Base-by-base conservation (phyloP, 2,888 invertebrate genomes). In the Leptodirus hochenwartii region DNA sequence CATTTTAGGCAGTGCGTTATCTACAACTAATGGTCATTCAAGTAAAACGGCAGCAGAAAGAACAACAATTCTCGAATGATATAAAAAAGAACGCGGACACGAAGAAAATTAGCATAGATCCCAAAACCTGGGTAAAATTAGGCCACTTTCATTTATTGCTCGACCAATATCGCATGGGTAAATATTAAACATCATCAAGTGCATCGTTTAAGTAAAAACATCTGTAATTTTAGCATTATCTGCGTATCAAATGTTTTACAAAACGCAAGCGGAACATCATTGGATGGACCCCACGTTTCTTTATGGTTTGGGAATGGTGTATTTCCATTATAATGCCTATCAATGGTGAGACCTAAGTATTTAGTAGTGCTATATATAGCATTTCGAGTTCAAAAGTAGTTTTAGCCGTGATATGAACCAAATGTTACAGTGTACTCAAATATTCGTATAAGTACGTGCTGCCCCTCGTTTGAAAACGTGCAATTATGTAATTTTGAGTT, bases 81-180 rank as follows among this genome's bases (percentile, higher is more conserved):
- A 49, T 50, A 43, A 51, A 49, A 27, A 45, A 46, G 50, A 47
- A 41, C 28, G 45, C 44, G 32, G 44, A 39, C 57, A 66, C 39
- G 56, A 76, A 53, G 68, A 51, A 72, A 34, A 76, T 79, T 38
- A 73, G 72, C 44, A 79, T 85, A 40, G 82, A 88, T 56, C 80
- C 85, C 1, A 78, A 82, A 53, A 84, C 91, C 2, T 93, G 81
- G 56, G 87, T 90, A 49, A 88, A 91, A 59, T 61, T 96, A 31
- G 96, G 96, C 2, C 95, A 96, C 60, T 80, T 95, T 47, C 87
- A 93, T 58, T 65, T 96, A 17, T 62, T 96, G 2, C 61, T 93
- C 11, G 88, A 88, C 54, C 88, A 96, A 50, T 93, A 81, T 62
- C 67, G 78, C 16, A 91, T 93, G 80, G 91, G 95, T 93, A 63